Conservation (phyloP, 30 jellyfish, hydroid and myxozoan species). For the Aurelia aurita complex sp. Pacific region DNA sequence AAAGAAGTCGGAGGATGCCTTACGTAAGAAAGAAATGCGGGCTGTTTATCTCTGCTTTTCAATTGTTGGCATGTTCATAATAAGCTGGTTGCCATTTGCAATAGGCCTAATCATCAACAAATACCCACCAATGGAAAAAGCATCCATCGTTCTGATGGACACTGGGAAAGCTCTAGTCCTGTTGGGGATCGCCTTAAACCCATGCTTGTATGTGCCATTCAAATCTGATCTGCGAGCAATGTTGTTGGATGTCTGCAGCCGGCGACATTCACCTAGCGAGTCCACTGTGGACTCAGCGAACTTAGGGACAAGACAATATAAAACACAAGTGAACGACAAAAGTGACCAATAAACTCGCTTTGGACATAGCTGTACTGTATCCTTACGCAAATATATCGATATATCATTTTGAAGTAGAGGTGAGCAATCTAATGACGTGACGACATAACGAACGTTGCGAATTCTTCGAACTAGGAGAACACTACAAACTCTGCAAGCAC, state of each 20-base stretch:
- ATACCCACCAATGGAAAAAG: neutral
- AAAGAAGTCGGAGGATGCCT: neutral
- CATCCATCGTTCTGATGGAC: slow-evolving; percentile 9
- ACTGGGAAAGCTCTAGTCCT: slow-evolving; percentile 21
- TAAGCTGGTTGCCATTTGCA: slow-evolving; percentile 32
- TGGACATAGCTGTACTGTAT: too few relatives aligned
- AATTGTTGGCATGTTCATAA: slow-evolving; percentile 32
- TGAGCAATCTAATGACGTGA: too few relatives aligned
- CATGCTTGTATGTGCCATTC: slow-evolving; percentile 50
- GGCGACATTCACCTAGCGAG: too few relatives aligned
- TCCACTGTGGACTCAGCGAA: neutral
- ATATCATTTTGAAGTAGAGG: too few relatives aligned
- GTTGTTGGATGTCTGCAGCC: slow-evolving; percentile 5
- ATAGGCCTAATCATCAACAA: slow-evolving; percentile 14
- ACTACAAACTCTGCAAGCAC: too few relatives aligned
- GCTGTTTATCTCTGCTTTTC: slow-evolving; percentile 57
- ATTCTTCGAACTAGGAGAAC: too few relatives aligned
- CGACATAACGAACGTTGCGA: too few relatives aligned
- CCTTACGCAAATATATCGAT: too few relatives aligned
- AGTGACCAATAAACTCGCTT: too few relatives aligned
- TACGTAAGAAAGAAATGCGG: slow-evolving; percentile 61
- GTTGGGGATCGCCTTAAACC: slow-evolving; percentile 41
- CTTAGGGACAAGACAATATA: neutral
- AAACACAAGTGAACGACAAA: too few relatives aligned
- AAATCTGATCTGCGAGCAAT: slow-evolving; percentile 33